phyloP scores from a whole-genome alignment of 2,888 invertebrate species.

The Agrochola circellaris region DNA sequence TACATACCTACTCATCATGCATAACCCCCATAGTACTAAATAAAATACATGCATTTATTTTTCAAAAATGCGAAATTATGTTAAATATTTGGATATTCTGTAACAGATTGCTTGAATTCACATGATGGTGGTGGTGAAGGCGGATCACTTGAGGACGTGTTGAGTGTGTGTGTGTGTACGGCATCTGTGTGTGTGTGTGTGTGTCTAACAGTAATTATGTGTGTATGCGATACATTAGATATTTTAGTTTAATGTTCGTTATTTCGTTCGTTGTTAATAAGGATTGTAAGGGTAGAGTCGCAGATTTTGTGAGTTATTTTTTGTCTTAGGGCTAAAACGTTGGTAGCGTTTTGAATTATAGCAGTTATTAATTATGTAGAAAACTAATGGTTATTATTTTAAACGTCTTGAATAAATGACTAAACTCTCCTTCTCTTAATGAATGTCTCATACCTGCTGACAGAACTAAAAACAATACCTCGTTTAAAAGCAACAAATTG shows the following conservation, averaged over 20 bases:
- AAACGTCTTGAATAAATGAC: background rate
- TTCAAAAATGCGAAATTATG: background rate
- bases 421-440: background rate
- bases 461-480: constrained; percentile 6
- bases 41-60: too few relatives aligned
- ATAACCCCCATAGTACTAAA: too few relatives aligned
- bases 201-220: constrained; percentile 67
- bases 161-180: constrained; percentile 75
- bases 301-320: constrained; percentile 9
- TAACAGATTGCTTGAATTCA: constrained; percentile 85
- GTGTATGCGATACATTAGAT: constrained; percentile 70
- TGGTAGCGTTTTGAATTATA: background rate
- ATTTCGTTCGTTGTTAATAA: constrained; percentile 65
- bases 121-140: constrained; percentile 84
- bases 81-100: constrained; percentile 68
- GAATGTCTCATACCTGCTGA: background rate
- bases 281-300: constrained; percentile 58
- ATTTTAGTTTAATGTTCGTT: constrained; percentile 68
- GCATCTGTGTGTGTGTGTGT: constrained; percentile 58
- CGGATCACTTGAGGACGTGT: constrained; percentile 85
- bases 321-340: background rate
- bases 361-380: background rate
- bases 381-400: background rate
- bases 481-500: constrained; percentile 10
- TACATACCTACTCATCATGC: too few relatives aligned